phyloP scores from a whole-genome alignment of 30 jellyfish, hydroid and myxozoan genomes.

The Rhopilema esculentum region DNA sequence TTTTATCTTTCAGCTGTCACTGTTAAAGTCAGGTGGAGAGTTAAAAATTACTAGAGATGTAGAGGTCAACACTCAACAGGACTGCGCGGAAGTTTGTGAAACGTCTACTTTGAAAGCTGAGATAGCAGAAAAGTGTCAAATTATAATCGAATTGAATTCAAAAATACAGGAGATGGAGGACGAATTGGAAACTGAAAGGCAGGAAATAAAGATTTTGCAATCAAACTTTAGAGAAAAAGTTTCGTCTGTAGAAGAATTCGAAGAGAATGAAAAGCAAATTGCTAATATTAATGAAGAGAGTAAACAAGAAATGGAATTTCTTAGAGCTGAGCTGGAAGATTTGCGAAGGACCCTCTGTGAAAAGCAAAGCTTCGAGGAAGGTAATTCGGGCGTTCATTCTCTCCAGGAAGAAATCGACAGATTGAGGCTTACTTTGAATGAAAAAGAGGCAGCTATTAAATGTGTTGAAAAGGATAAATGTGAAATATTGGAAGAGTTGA shows the following conservation, averaged over 20 bases:
- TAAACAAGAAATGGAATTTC: conserved; percentile 28
- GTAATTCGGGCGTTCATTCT: neutral
- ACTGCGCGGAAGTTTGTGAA: neutral
- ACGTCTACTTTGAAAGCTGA: conserved; percentile 2
- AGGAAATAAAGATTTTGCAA: conserved; percentile 44
- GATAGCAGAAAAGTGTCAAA: conserved; percentile 19
- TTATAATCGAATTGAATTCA: neutral
- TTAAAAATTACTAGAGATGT: neutral
- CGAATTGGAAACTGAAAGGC: conserved; percentile 45
- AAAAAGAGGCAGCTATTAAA: neutral
- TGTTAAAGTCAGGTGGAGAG: neutral
- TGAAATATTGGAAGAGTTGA: neutral
- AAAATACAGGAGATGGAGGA: conserved; percentile 22
- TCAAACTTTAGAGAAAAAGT: conserved; percentile 61
- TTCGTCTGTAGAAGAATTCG: conserved; percentile 70
- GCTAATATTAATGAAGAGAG: conserved; percentile 45
- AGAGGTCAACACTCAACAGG: neutral
- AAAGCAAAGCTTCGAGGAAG: neutral
- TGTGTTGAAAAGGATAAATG: neutral
- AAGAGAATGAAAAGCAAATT: conserved; percentile 55
- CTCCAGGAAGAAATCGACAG: neutral
- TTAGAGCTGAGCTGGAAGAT: conserved; percentile 43
- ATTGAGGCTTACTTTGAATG: neutral
- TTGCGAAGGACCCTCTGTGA: neutral
- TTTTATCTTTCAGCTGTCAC: neutral